Percentiles rank a stretch among this genome's conserved stretches.
Evolutionary conservation across 2,797 vertebrate species (phyloP).

Genomic region (Sebastiscus albofasciatus): DNA sequence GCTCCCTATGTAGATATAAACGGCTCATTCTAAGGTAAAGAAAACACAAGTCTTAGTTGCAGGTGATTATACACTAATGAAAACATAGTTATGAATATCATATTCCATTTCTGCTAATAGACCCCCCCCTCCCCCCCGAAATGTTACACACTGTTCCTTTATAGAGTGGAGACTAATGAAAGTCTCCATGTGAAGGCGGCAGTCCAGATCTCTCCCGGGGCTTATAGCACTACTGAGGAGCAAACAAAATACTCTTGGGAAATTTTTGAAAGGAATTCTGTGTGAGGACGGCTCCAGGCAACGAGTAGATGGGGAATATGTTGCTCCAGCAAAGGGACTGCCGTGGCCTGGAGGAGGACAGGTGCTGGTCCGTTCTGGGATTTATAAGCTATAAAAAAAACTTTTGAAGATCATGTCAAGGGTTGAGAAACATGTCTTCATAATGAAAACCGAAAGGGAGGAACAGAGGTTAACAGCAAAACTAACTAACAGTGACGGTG

Average conservation of each 20-base stretch:
- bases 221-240: neutral
- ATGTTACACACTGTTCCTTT: too few species aligned
- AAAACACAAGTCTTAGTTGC: too few species aligned
- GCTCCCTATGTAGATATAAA: too few species aligned
- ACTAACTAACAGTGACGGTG: neutral
- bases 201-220: too few species aligned
- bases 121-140: too few species aligned
- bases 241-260: neutral
- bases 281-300: neutral
- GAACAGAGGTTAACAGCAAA: neutral
- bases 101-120: too few species aligned
- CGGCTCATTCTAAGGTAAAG: too few species aligned
- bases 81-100: too few species aligned
- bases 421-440: neutral
- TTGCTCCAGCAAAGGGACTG: neutral
- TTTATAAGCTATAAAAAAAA: neutral
- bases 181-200: neutral
- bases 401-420: neutral
- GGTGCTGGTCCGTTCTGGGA: neutral
- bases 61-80: too few species aligned
- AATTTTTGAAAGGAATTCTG: neutral
- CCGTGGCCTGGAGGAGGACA: neutral
- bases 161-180: neutral
- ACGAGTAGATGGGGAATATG: neutral
- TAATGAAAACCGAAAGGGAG: neutral